Conservation (phyloP, 37 sponge, comb jelly and placozoan species). For the Ephydatia muelleri region DNA sequence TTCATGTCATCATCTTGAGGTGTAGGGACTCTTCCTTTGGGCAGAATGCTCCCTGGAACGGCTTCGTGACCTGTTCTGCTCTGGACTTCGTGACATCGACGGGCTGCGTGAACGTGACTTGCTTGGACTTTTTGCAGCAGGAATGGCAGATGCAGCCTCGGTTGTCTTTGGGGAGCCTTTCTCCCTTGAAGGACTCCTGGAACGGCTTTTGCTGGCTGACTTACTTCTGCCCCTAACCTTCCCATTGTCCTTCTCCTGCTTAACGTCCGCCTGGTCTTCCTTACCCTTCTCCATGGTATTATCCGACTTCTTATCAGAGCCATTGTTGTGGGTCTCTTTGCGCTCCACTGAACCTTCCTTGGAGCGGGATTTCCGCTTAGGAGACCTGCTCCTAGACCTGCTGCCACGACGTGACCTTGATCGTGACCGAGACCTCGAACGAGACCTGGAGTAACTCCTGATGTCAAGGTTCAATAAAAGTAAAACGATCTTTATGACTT, state of each 20-base stretch:
- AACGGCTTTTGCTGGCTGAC: constrained; percentile 33
- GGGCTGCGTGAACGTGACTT: constrained; percentile 27
- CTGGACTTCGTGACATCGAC: constrained; percentile 4
- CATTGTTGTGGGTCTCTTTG: neutral
- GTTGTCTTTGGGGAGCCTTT: neutral
- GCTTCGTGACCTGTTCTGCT: neutral
- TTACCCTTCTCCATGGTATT: neutral
- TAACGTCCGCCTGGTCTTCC: neutral
- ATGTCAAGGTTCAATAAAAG: neutral
- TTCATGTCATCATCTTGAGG: constrained; percentile 26
- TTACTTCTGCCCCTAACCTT: neutral
- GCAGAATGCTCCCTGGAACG: constrained; percentile 17
- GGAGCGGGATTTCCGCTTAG: constrained; percentile 42
- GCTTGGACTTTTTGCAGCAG: neutral
- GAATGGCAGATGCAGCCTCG: neutral
- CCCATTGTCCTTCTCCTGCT: neutral
- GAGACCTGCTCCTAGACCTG: neutral
- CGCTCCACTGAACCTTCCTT: constrained; percentile 21
- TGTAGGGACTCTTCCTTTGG: constrained; percentile 1
- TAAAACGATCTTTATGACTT: neutral
- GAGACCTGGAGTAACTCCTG: neutral
- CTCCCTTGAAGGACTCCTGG: constrained; percentile 10
- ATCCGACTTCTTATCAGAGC: neutral
- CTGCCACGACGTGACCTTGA: constrained; percentile 30
- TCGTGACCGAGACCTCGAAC: constrained; percentile 44